Conservation (phyloP, 2,888 invertebrate genomes). For the Resseliella maxima region DNA sequence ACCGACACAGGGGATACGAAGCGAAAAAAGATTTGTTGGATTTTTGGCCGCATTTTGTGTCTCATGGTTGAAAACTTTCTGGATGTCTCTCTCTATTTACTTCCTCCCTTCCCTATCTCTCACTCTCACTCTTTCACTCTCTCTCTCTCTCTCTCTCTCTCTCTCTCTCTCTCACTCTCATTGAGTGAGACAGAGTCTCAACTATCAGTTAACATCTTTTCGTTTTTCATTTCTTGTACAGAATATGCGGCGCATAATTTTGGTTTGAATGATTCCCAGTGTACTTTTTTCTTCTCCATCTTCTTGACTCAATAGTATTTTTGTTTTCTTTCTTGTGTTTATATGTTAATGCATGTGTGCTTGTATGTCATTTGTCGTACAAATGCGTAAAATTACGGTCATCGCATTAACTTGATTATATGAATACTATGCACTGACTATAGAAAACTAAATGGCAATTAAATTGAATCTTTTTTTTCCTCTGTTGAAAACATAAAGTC, state of each 20-base stretch:
- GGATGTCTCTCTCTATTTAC: neutral
- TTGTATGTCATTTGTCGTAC: neutral
- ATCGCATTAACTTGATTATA: conserved; percentile 18
- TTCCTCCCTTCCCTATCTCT: no score
- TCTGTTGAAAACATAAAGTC: neutral
- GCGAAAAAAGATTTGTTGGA: neutral
- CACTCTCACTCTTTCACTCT: no score
- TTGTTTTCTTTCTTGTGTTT: neutral
- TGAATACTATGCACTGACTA: neutral
- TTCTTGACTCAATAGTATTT: neutral
- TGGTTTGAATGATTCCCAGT: neutral
- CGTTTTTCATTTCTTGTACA: neutral
- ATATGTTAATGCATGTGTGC: neutral
- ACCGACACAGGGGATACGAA: conserved; percentile 9
- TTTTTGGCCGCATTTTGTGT: neutral
- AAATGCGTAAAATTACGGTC: neutral
- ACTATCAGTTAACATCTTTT: neutral
- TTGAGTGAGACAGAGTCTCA: no score
- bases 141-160: no score
- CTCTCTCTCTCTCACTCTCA: neutral
- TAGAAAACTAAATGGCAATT: neutral
- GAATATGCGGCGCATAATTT: neutral
- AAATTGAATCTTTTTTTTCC: conserved; percentile 41
- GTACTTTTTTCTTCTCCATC: neutral
- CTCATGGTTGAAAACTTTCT: conserved; percentile 1